Evolutionary conservation across 2,888 invertebrate species (phyloP), one percentile per base, ranked within the genome.

Genomic region (Orthosia incerta): DNA sequence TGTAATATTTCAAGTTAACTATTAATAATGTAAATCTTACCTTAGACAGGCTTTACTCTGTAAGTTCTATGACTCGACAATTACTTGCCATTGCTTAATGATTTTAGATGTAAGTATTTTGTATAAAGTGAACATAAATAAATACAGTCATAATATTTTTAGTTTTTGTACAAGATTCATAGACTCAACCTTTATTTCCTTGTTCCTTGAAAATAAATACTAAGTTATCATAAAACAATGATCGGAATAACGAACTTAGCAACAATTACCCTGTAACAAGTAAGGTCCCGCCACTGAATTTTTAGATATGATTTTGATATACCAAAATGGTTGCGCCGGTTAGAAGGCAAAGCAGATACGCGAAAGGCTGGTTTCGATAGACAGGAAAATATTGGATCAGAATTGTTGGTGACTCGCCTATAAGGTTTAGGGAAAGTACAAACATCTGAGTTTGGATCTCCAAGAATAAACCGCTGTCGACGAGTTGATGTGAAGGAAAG

Each of bases 51-150:
- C 9, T 15, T 56, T 51, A 50, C 45, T 66, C 61, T 57, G 23
- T 80, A 72, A 65, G 72, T 68, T 73, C 63, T 71, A 77, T 68
- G 75, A 77, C 65, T 87, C 74, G 61, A 84, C 72, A 39, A 82
- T 74, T 70, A 79, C 86, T 86, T 86, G 86, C 86, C 86, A 86
- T 87, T 86, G 78, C 84, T 80, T 87, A 82, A 67, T 74, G 59
- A 69, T 66, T 56, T 63, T 79, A 80, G 55, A 60, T 53, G 2
- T 81, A 69, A 59, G 55, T 67, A 53, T 74, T 71, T 57, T 86
- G 86, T 87, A 87, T 66, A 86, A 81, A 84, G 70, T 79, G 79
- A 79, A 86, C 76, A 84, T 82, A 84, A 85, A 79, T 82, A 79
- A 87, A 86, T 57, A 74, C 57, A 74, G 50, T 71, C 57, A 59